Percentiles rank a stretch among this genome's conserved stretches.
Conservation (phyloP, 1,140 invertebrate species). For the Agraylea sexmaculata region DNA sequence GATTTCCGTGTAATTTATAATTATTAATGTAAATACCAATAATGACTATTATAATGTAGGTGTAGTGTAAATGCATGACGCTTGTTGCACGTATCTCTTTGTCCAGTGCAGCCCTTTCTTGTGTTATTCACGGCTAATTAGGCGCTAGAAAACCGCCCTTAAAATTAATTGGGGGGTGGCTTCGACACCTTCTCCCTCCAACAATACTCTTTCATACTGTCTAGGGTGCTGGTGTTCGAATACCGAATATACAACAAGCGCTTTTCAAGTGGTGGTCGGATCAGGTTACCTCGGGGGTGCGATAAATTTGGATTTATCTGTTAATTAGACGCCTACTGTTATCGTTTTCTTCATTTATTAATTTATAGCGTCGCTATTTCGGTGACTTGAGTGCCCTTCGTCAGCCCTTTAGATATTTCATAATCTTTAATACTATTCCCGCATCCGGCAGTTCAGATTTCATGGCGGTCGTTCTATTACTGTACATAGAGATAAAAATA, state of each 20-base stretch:
- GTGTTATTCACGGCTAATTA: conserved; percentile 22
- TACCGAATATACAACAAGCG: conserved; percentile 21
- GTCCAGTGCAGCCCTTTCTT: conserved; percentile 19
- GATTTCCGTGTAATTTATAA: no score
- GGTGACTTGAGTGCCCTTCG: background rate
- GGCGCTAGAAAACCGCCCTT: conserved; percentile 21
- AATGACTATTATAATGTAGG: no score
- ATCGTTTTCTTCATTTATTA: conserved; percentile 2
- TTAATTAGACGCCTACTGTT: conserved; percentile 16
- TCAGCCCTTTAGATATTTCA: no score
- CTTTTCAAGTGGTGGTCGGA: conserved; percentile 17
- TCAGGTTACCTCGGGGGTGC: conserved; percentile 16
- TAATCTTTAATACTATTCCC: no score
- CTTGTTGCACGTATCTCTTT: no score
- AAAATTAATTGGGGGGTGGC: conserved; percentile 22
- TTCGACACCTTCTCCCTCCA: conserved; percentile 16
- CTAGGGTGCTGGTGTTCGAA: conserved; percentile 8
- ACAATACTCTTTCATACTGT: conserved; percentile 9
- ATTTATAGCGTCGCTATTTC: background rate
- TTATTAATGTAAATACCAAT: no score
- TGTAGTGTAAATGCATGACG: no score
- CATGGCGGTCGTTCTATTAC: conserved; percentile 4
- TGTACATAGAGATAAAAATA: no score
- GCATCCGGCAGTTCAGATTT: no score
- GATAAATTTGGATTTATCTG: conserved; percentile 20